Evolutionary conservation across 1,140 invertebrate species (phyloP).

Genomic region (Musca vetustissima): DNA sequence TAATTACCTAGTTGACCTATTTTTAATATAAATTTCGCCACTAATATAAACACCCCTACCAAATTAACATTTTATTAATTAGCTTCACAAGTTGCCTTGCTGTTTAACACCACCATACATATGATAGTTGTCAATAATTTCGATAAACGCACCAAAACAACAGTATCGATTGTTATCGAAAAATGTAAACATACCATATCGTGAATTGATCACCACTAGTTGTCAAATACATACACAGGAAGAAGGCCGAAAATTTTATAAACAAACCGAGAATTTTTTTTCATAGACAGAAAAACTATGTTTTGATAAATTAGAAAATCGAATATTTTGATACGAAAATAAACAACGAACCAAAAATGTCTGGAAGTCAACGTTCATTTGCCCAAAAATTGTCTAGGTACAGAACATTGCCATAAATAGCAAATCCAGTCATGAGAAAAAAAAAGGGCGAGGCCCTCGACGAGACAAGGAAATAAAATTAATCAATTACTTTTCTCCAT

Average conservation of each 20-base stretch:
- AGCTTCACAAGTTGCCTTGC: too few species aligned
- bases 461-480: not conserved
- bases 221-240: slow-evolving; percentile 20
- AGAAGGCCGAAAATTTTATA: not conserved
- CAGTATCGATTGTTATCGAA: too few species aligned
- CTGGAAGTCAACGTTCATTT: slow-evolving; percentile 71
- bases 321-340: not conserved
- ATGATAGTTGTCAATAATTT: too few species aligned
- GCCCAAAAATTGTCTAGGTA: slow-evolving; percentile 79
- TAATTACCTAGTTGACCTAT: too few species aligned
- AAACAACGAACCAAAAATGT: slow-evolving; percentile 47
- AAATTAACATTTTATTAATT: too few species aligned
- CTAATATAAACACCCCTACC: too few species aligned
- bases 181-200: too few species aligned
- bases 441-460: slow-evolving; percentile 13
- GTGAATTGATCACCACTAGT: slow-evolving; percentile 2
- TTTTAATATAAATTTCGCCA: too few species aligned
- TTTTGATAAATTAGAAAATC: not conserved
- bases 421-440: not conserved
- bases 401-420: slow-evolving; percentile 30
- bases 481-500: slow-evolving; percentile 17
- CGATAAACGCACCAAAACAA: too few species aligned
- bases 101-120: too few species aligned
- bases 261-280: slow-evolving; percentile 12
- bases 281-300: slow-evolving; percentile 13